These are phyloP conservation scores for Lithobates pipiens DNA, from an alignment of 2,797 vertebrate species.

Conservation along the genomic window DNA sequence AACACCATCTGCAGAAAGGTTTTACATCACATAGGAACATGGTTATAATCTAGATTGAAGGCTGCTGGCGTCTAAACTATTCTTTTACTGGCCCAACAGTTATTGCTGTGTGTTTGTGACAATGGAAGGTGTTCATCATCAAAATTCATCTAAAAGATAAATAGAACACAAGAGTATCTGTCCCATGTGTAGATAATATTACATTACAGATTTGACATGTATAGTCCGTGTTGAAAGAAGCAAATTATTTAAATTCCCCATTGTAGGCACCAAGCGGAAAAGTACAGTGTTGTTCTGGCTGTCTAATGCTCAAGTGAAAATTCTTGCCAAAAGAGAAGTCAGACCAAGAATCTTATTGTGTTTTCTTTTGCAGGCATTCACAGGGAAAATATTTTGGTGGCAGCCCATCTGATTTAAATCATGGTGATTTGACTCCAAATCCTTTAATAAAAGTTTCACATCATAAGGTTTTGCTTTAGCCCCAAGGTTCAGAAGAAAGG, in stretches of 20 bases:
- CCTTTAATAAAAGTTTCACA: constrained; percentile 61
- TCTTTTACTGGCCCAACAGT: background rate
- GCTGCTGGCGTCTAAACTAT: background rate
- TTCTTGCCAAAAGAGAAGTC: constrained; percentile 41
- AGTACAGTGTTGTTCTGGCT: constrained; percentile 23
- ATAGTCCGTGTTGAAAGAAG: constrained; percentile 43
- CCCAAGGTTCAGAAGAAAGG: constrained; percentile 35
- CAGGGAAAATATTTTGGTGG: constrained; percentile 47
- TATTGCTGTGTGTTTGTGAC: background rate
- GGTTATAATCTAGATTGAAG: background rate
- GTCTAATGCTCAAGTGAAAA: constrained; percentile 15
- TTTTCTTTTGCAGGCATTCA: constrained; percentile 53
- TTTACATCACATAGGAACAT: background rate
- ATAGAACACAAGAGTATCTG: constrained; percentile 7
- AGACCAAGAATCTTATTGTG: constrained; percentile 42
- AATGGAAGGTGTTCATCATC: constrained; percentile 7
- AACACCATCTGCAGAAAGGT: background rate
- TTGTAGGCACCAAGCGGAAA: background rate
- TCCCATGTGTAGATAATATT: background rate
- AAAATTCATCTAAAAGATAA: constrained; percentile 23
- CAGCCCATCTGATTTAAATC: constrained; percentile 58
- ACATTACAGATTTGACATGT: background rate
- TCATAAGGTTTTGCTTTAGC: constrained; percentile 54
- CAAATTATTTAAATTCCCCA: constrained; percentile 5
- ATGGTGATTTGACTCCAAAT: constrained; percentile 51